Conservation (phyloP, 2,113 vertebrate species). For the Nothoprocta pentlandii region DNA sequence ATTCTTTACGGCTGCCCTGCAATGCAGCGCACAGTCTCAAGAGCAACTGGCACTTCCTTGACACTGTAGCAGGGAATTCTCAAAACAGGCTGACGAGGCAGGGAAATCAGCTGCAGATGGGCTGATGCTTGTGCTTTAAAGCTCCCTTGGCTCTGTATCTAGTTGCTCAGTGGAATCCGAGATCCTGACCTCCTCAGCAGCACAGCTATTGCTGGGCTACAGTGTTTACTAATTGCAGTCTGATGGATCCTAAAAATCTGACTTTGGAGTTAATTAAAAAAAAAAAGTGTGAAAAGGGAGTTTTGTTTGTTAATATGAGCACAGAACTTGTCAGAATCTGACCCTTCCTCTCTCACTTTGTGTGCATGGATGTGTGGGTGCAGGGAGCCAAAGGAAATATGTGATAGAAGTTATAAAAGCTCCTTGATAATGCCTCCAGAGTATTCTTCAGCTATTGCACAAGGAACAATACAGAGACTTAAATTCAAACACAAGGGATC, state of each 20-base stretch:
- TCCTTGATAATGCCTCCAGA: slow-evolving; percentile 48
- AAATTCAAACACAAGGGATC: slow-evolving; percentile 60
- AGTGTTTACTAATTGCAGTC: not conserved
- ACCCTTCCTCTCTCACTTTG: not conserved
- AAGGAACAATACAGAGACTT: slow-evolving; percentile 60
- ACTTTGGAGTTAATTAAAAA: not conserved
- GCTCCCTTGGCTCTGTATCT: not conserved
- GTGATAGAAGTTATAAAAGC: slow-evolving; percentile 35
- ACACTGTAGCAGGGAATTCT: not conserved
- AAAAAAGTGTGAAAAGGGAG: not conserved
- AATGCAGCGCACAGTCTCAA: not conserved
- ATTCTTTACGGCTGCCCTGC: not conserved
- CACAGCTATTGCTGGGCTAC: not conserved
- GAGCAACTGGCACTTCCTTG: slow-evolving; percentile 5
- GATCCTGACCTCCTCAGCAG: not conserved
- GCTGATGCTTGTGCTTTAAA: not conserved
- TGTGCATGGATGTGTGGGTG: slow-evolving; percentile 15
- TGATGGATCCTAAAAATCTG: not conserved
- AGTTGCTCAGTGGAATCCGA: not conserved
- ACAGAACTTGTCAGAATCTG: not conserved
- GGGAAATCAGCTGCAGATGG: not conserved
- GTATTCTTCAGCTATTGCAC: slow-evolving; percentile 39
- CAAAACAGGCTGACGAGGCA: not conserved
- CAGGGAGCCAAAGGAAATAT: slow-evolving; percentile 49
- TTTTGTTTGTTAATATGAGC: not conserved